Conservation (phyloP, 2,888 invertebrate species). For the Danaus chrysippus region DNA sequence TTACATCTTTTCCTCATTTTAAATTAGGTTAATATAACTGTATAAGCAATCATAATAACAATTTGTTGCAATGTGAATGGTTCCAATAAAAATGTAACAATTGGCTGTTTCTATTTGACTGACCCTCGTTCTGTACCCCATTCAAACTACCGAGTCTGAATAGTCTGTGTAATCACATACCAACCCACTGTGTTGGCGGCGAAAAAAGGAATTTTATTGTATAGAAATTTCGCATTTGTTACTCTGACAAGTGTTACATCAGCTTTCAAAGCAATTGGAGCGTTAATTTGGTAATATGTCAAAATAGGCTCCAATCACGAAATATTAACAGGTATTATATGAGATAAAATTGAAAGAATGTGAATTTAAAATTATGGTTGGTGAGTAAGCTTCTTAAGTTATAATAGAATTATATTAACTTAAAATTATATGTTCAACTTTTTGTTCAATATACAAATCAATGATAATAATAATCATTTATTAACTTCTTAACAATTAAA, state of each 20-base stretch:
- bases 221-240: slow-evolving; percentile 14
- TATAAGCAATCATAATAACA: no score
- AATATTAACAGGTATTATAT: neutral
- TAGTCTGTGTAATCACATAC: slow-evolving; percentile 1
- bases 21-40: no score
- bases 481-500: no score
- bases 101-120: neutral
- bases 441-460: no score
- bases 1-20: no score
- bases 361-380: no score
- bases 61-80: neutral
- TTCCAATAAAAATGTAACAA: neutral
- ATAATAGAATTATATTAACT: no score
- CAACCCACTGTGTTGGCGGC: neutral
- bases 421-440: no score
- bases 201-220: slow-evolving; percentile 13
- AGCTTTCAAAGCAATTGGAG: slow-evolving; percentile 7
- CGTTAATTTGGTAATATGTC: neutral
- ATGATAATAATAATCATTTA: no score
- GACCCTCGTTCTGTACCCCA: neutral
- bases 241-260: slow-evolving; percentile 13
- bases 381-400: no score
- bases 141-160: neutral
- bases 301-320: neutral
- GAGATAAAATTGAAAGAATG: no score